phyloP scores from a whole-genome alignment of 35 echinoderm and acorn worm species.

The Chiridota heheva region DNA sequence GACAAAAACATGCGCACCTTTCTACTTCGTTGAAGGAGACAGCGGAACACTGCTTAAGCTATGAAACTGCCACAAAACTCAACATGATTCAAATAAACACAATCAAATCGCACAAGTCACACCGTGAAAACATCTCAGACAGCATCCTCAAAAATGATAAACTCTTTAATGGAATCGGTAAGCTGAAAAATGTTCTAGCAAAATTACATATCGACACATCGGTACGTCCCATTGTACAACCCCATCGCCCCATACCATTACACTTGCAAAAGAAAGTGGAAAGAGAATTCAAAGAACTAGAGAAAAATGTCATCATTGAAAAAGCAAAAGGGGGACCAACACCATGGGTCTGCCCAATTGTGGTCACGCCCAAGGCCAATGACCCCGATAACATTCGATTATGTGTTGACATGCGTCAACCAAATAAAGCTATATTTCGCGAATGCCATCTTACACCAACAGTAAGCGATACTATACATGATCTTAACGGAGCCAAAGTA shows the following conservation, averaged over 20 bases:
- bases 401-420: conserved; percentile 40
- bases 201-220: conserved; percentile 46
- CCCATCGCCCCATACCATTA: conserved; percentile 58
- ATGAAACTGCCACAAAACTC: no score
- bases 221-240: conserved; percentile 49
- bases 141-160: conserved; percentile 33
- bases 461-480: conserved; percentile 16
- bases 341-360: conserved; percentile 25
- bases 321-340: conserved; percentile 1
- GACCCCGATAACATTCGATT: conserved; percentile 17
- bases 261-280: conserved; percentile 55
- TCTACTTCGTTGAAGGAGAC: no score
- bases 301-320: conserved; percentile 18
- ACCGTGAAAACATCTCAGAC: no score
- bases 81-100: no score
- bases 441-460: no score
- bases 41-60: no score
- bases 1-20: no score
- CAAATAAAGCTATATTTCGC: conserved; percentile 11
- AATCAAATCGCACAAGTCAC: no score
- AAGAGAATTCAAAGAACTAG: conserved; percentile 11
- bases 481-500: conserved; percentile 35
- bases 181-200: conserved; percentile 33
- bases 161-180: conserved; percentile 49
- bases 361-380: conserved; percentile 16